These are phyloP conservation scores for Ornithoptera priamus DNA, from an alignment of 2,888 invertebrate genomes.

Conservation along the genomic window DNA sequence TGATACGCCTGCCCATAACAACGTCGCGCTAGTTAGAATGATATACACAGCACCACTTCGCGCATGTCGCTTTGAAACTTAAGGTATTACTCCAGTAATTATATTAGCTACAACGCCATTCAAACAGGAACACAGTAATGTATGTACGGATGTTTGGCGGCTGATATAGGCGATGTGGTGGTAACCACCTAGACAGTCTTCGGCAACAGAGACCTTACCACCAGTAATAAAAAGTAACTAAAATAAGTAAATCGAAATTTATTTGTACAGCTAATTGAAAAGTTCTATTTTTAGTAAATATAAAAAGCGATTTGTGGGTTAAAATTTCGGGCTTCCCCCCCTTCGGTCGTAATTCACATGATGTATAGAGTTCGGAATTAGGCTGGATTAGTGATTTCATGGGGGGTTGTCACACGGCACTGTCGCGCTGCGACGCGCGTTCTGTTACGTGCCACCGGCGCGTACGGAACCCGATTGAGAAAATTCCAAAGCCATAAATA, in stretches of 20 bases:
- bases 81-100: no score
- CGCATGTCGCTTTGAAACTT: no score
- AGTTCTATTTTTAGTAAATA: constrained; percentile 32
- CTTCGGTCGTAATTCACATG: constrained; percentile 57
- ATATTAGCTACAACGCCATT: no score
- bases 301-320: constrained; percentile 44
- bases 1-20: no score
- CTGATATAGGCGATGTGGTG: no score
- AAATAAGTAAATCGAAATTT: neutral
- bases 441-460: constrained; percentile 45
- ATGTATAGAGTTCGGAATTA: constrained; percentile 64
- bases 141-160: no score
- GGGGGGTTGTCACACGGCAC: constrained; percentile 48
- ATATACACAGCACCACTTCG: no score
- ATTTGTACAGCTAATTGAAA: neutral
- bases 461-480: constrained; percentile 40
- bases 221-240: no score
- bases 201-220: no score
- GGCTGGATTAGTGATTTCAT: constrained; percentile 68
- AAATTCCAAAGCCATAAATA: constrained; percentile 36
- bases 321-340: constrained; percentile 50
- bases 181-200: no score
- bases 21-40: no score
- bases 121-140: no score
- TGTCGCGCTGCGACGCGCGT: constrained; percentile 46